These are phyloP conservation scores for Hippoglossus stenolepis DNA, from an alignment of 2,113 vertebrate genomes.

Conservation along the genomic window DNA sequence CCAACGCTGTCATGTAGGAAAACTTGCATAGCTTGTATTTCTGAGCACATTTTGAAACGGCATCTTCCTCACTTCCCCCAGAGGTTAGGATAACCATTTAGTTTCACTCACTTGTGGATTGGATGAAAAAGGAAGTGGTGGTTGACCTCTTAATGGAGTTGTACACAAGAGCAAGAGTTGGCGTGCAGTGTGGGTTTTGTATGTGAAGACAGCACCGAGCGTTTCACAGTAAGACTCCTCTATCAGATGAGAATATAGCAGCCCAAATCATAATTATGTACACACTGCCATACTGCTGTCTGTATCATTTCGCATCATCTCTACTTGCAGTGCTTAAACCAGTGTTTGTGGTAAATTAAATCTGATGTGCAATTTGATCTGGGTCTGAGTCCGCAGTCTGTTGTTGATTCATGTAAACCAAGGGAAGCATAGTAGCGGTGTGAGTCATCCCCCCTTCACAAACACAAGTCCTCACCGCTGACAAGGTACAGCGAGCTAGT, in stretches of 20 bases:
- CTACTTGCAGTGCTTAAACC: constrained; percentile 48
- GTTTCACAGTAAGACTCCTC: constrained; percentile 23
- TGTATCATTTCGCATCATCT: constrained; percentile 38
- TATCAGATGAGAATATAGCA: constrained; percentile 31
- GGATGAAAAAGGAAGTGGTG: constrained; percentile 71
- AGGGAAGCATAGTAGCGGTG: constrained; percentile 53
- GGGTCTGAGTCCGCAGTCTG: constrained; percentile 50
- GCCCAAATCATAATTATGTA: constrained; percentile 60
- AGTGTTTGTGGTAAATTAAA: constrained; percentile 65
- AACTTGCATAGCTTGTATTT: constrained; percentile 51
- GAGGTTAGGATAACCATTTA: constrained; percentile 65
- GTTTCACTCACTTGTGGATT: constrained; percentile 66
- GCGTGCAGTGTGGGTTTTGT: constrained; percentile 57
- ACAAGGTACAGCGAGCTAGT: constrained; percentile 62
- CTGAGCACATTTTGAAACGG: constrained; percentile 50
- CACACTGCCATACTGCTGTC: constrained; percentile 32
- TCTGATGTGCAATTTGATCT: constrained; percentile 74
- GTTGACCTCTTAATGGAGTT: constrained; percentile 69
- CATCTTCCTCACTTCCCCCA: constrained; percentile 42
- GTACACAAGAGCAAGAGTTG: constrained; percentile 45
- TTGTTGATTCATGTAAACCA: constrained; percentile 71
- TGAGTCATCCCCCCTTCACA: constrained; percentile 61
- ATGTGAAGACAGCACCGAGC: constrained; percentile 11
- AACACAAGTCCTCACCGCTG: constrained; percentile 61
- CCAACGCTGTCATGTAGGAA: constrained; percentile 28